Evolutionary conservation across 2,888 invertebrate genomes (phyloP).

Genomic region (Sarcophaga caerulescens): DNA sequence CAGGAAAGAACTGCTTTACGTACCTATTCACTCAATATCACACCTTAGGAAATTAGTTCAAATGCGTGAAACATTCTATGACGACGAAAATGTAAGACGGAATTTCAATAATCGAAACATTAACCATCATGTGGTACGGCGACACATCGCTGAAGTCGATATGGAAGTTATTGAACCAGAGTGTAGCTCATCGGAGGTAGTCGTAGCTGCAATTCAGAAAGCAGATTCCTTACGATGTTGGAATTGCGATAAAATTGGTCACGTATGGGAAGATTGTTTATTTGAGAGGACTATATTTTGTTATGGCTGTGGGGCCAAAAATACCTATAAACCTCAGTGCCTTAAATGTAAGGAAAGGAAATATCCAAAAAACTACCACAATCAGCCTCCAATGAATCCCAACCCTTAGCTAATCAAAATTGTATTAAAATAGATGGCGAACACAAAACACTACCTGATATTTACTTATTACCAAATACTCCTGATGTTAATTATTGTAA

Average conservation of each 20-base stretch:
- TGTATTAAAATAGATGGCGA: not conserved
- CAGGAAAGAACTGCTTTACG: no score
- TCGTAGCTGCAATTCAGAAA: no score
- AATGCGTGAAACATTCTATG: no score
- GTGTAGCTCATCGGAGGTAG: no score
- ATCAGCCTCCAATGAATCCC: not conserved
- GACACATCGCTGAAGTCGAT: constrained; percentile 13
- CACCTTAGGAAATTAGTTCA: not conserved
- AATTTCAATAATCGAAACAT: constrained; percentile 11
- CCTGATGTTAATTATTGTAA: no score
- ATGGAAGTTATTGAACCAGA: no score
- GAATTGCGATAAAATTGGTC: constrained; percentile 32
- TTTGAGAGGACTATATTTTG: constrained; percentile 19
- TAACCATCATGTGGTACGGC: not conserved
- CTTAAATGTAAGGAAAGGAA: constrained; percentile 4
- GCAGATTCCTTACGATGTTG: not conserved
- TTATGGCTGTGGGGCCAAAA: constrained; percentile 2
- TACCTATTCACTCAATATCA: constrained; percentile 9
- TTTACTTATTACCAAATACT: no score
- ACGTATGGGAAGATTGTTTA: constrained; percentile 7
- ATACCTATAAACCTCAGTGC: constrained; percentile 34
- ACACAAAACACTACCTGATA: not conserved
- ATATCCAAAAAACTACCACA: constrained; percentile 30
- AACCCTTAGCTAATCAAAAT: not conserved
- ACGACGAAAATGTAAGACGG: constrained; percentile 3